Evolutionary conservation across 1,140 invertebrate genomes (phyloP), one percentile per base, ranked within the genome.

Genomic region (Anagrus nilaparvatae): DNA sequence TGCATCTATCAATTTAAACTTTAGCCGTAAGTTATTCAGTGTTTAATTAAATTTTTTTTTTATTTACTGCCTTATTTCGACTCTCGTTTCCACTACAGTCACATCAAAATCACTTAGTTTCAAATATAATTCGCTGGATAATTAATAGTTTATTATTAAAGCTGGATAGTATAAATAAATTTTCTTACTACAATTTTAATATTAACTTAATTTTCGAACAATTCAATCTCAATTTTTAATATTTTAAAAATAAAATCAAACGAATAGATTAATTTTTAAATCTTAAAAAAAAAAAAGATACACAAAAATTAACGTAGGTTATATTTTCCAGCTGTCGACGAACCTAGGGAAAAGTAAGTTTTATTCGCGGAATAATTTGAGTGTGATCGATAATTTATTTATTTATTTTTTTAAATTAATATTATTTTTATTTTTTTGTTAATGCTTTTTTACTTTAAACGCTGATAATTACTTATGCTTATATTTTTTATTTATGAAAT

Each of bases 1-100:
- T 44, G 93, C 93, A 50, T 96, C 92, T 55, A 97, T 98, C 68
- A 97, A 96, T 68, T 80, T 98, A 59, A 97, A 97, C 76, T 97
- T 98, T 67, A 93, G 89, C 68, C 89, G 91, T 96, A 72, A 92
- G 89, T 92, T 59, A 45, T 19, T 20, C 30, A 10, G 23, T 43
- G 33, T 6, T 36, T 33, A n/a, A 24, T 44, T 37, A 45, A 30
- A 40, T 40, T 46, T 16, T 12, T 20, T 43, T 34, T 19, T 38
- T 41, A 30, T 38, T 23, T 10, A 31, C 9, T 31, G 29, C 27
- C 23, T 27, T 18, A 16, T 33, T 18, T 14, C 16, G 3, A 24
- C 21, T 5, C 14, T 23, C 19, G 5, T 25, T 36, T 32, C 19
- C 18, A n/a, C 29, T 5, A 27, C 17, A 39, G 13, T 27, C 0